Percentiles rank a stretch among this genome's conserved stretches.
Conservation (phyloP, 2,113 vertebrate genomes). For the Nothocercus julius region DNA sequence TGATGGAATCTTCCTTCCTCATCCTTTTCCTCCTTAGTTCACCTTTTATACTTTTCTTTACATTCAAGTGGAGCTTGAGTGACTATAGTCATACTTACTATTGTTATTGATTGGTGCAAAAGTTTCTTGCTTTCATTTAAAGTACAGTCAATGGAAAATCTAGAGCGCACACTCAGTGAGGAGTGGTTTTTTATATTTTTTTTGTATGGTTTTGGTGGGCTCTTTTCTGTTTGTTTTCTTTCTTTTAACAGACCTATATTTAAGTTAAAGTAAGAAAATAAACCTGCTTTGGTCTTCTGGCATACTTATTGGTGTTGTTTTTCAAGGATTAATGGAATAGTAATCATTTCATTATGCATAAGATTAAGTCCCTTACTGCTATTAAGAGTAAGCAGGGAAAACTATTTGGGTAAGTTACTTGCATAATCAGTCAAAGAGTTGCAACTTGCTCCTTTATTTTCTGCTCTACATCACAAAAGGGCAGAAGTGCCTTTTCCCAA, state of each 20-base stretch:
- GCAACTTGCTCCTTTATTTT: not conserved
- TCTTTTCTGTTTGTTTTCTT: not conserved
- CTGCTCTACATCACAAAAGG: not conserved
- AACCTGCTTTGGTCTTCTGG: fast-evolving
- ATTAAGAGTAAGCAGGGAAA: not conserved
- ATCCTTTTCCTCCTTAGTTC: too few relatives aligned
- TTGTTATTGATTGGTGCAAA: too few relatives aligned
- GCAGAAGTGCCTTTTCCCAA: not conserved
- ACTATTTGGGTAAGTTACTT: not conserved
- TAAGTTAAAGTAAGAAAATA: not conserved
- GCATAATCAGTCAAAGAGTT: not conserved
- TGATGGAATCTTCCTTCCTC: too few relatives aligned
- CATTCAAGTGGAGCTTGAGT: too few relatives aligned
- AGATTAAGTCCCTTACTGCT: not conserved
- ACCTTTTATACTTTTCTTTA: too few relatives aligned
- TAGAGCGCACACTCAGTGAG: too few relatives aligned
- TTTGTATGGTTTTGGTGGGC: not conserved
- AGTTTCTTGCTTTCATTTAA: too few relatives aligned
- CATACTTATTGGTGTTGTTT: not conserved
- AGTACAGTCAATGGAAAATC: too few relatives aligned
- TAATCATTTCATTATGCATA: not conserved
- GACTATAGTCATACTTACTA: too few relatives aligned
- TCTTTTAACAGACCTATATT: not conserved
- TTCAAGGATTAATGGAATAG: not conserved
- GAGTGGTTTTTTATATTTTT: too few relatives aligned